Evolutionary conservation across 2,888 invertebrate genomes (phyloP).

Genomic region (Dryomyza anilis): DNA sequence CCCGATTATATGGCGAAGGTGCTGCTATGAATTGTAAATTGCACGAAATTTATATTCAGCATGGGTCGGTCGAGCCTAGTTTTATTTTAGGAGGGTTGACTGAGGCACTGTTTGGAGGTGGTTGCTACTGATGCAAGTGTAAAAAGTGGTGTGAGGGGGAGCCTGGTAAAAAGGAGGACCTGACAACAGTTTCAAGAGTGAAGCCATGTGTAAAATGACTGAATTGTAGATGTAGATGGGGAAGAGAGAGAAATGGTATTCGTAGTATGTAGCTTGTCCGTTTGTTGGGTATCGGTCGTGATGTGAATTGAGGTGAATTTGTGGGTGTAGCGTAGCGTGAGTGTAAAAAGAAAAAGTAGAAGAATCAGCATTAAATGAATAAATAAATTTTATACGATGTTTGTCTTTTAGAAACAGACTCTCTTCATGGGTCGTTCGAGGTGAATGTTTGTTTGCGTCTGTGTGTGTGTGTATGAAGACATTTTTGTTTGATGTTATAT

Average conservation of each 20-base stretch:
- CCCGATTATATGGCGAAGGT: not conserved
- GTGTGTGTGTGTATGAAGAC: not conserved
- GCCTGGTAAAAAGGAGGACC: not conserved
- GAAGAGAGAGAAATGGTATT: no score
- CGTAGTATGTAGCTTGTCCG: no score
- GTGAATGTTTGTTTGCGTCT: not conserved
- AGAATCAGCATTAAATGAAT: slow-evolving; percentile 9
- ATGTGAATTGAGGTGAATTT: not conserved
- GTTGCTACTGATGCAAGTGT: not conserved
- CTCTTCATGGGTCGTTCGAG: not conserved
- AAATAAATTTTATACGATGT: slow-evolving; percentile 21
- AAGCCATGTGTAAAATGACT: not conserved
- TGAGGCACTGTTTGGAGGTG: not conserved
- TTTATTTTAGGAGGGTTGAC: no score
- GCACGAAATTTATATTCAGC: not conserved
- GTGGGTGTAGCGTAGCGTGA: not conserved
- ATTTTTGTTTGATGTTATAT: not conserved
- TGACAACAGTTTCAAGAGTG: not conserved
- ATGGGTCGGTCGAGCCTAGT: no score
- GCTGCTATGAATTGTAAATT: not conserved
- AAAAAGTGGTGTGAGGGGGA: not conserved
- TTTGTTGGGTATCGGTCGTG: no score
- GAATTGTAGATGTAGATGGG: no score
- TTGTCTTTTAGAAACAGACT: not conserved
- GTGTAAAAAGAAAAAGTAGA: not conserved